Percentiles rank a stretch among this genome's conserved stretches.
Conservation (phyloP, 2,113 vertebrate species). For the Scophthalmus maximus region DNA sequence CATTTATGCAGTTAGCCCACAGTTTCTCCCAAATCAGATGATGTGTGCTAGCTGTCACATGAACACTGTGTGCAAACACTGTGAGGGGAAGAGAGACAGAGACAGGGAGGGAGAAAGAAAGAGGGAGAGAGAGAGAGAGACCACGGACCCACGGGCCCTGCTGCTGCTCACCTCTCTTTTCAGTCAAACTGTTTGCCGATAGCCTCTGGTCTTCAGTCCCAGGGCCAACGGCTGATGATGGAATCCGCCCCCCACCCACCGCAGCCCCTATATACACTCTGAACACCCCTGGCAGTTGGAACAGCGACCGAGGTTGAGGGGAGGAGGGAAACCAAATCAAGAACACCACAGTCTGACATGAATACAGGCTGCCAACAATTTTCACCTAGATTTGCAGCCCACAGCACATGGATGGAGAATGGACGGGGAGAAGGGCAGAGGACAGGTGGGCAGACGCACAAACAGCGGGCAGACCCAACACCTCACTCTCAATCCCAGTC, state of each 20-base stretch:
- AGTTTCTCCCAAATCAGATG: conserved; percentile 69
- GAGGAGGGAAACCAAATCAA: conserved; percentile 48
- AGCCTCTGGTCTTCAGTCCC: conserved; percentile 63
- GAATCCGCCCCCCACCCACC: conserved; percentile 28
- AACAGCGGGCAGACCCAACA: conserved; percentile 72
- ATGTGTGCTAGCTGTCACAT: conserved; percentile 74
- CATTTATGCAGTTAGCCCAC: conserved; percentile 49
- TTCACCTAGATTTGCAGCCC: conserved; percentile 86
- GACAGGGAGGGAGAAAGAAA: conserved; percentile 28
- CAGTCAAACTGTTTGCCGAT: conserved; percentile 63
- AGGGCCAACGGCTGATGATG: conserved; percentile 61
- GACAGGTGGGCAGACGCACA: conserved; percentile 63
- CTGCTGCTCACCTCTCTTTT: conserved; percentile 60
- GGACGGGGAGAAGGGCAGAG: conserved; percentile 68
- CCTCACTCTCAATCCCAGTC: conserved; percentile 66
- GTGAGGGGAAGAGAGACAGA: conserved; percentile 40
- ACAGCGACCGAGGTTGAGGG: conserved; percentile 67
- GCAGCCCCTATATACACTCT: conserved; percentile 38
- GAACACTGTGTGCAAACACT: conserved; percentile 69
- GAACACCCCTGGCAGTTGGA: conserved; percentile 84
- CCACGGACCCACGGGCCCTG: conserved; percentile 30
- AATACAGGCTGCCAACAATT: conserved; percentile 83
- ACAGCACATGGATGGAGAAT: conserved; percentile 70
- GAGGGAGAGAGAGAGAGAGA: conserved; percentile 22
- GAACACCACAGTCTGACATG: conserved; percentile 67